Evolutionary conservation across 2,797 vertebrate species (phyloP), one percentile per base, ranked within the genome.

Genomic region (Urophycis tenuis): DNA sequence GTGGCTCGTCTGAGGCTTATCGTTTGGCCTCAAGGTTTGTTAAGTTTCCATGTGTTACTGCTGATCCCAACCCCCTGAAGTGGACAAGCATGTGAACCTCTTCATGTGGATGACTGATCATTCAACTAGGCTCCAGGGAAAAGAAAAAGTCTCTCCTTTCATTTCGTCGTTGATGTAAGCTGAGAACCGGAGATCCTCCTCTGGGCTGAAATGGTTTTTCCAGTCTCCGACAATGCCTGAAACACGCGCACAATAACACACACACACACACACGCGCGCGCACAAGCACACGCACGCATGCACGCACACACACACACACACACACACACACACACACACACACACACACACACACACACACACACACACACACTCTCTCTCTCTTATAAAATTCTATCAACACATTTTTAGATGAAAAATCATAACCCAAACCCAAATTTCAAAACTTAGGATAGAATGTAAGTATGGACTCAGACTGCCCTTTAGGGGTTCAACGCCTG

Each of bases 211-310:
- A 78, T 91, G 89, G 9, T 88, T 90, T 79, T 87, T 88, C 90
- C 90, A 92, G 81, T 92, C 91, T 78, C 89, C 90, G 15, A 3
- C 14, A 35, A 87, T 10, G 41, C 90, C 91, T 92, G 79, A 39
- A n/a, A n/a, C n/a, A n/a, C n/a, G n/a, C n/a, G n/a, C n/a, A n/a
- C n/a, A n/a, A 15, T 80, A 64, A 77, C 74, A 49, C 60, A 80
- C 25, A 77, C 71, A 35, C 5, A 74, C 60, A 67, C 78, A 74
- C 67, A 64, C 67, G 72, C 31, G 45, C 60, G 32, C 39, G 73
- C 72, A 74, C 69, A 72, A 78, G 71, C 30, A 82, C 78, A 74
- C 22, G 71, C 73, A 73, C 75, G 81, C 82, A 81, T 74, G 82
- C 77, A 79, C 75, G 74, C 60, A 41, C 36, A 72, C 17, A n/a